Evolutionary conservation across 2,888 invertebrate species (phyloP), one percentile per base, ranked within the genome.

Genomic region (Archaeoteleia sp.): DNA sequence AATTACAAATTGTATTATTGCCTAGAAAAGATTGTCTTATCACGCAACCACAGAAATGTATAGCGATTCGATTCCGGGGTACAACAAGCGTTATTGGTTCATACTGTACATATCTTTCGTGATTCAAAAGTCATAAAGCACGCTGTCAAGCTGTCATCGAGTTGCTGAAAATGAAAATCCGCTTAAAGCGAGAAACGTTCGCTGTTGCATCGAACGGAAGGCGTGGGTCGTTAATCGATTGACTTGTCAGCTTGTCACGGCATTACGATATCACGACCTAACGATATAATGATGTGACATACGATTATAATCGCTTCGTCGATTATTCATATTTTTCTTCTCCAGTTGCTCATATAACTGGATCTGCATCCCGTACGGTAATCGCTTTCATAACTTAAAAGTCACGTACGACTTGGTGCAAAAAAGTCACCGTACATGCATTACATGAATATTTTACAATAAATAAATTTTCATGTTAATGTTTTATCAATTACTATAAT

Each of bases 201-300:
- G 10, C 8, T 12, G 7, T 42, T 43, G 29, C 10, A 49, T 25
- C 34, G 35, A 39, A 43, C 49, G 37, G 17, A 34, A 20, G 55
- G 62, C 67, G 67, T 67, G 51, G 62, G 67, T 13, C 20, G 62
- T 62, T 67, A 67, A 67, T 67, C 62, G 67, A 67, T 67, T 58
- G 67, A 62, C 67, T 62, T 63, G 62, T 68, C 68, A 68, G 43
- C 58, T 58, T 49, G 63, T 63, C 63, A 63, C 68, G 63, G 49
- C 63, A 27, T 45, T 54, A 42, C 54, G 43, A 20, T 54, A 54
- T 46, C 62, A 51, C 53, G 62, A 58, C 63, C 14, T 39, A 30
- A 49, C 46, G 45, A 45, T 32, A 29, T 25, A n/a, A 30, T 57
- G 34, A 53, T 53, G 53, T 53, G 62, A 51, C 61, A 34, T 30